These are phyloP conservation scores for Tryphoninae sp. DNA, from an alignment of 2,888 invertebrate species.

Conservation along the genomic window DNA sequence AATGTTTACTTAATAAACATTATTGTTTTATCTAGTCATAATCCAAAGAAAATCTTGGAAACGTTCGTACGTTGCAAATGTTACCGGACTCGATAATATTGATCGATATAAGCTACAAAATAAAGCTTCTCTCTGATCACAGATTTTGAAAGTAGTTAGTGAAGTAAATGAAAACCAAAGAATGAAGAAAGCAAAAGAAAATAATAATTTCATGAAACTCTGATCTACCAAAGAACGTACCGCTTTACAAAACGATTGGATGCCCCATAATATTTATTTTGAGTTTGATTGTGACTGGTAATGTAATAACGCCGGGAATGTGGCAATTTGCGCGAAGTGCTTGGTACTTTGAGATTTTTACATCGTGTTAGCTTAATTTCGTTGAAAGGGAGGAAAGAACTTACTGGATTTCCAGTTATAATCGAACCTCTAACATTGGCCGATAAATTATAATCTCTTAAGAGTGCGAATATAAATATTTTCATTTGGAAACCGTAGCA, in stretches of 20 bases:
- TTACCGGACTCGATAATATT: conserved; percentile 49
- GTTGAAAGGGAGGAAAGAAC: conserved; percentile 24
- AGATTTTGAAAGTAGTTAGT: conserved; percentile 59
- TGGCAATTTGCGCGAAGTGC: conserved; percentile 55
- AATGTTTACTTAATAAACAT: conserved; percentile 52
- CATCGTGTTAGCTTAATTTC: conserved; percentile 47
- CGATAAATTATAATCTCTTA: conserved; percentile 57
- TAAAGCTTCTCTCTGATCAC: conserved; percentile 42
- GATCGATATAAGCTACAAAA: conserved; percentile 44
- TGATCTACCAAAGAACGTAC: conserved; percentile 39
- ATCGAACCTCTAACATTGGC: conserved; percentile 41
- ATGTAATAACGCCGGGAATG: conserved; percentile 57
- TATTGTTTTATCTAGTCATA: conserved; percentile 67
- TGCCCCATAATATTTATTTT: conserved; percentile 19
- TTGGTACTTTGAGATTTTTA: conserved; percentile 31
- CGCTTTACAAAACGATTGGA: conserved; percentile 29
- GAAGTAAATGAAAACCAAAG: conserved; percentile 51
- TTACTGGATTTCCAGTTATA: conserved; percentile 30
- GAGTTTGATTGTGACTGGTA: conserved; percentile 33
- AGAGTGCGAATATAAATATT: conserved; percentile 59
- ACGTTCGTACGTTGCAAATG: conserved; percentile 47
- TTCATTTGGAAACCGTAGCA: conserved; percentile 53
- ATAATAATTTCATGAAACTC: conserved; percentile 41
- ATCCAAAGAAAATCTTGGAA: conserved; percentile 50
- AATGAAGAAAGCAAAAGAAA: conserved; percentile 16